phyloP scores from a whole-genome alignment of 2,888 invertebrate species.

The Elegia similella region DNA sequence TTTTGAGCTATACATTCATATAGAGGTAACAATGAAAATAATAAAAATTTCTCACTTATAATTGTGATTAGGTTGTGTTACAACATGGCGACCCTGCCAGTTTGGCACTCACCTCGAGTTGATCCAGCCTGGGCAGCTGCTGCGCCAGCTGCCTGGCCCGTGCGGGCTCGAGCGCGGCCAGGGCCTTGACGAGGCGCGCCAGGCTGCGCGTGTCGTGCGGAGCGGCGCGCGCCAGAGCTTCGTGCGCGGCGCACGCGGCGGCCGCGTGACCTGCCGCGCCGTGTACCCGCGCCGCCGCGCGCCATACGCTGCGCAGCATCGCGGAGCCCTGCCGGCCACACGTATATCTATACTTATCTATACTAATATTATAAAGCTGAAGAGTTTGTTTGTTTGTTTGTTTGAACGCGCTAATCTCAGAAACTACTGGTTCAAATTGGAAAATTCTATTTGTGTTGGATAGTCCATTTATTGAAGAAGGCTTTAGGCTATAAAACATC shows the following conservation, averaged over 20 bases:
- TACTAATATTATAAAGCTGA: no score
- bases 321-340: constrained; percentile 43
- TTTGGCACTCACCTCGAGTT: constrained; percentile 44
- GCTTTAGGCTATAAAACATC: no score
- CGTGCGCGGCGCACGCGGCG: constrained; percentile 90
- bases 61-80: no score
- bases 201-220: constrained; percentile 89
- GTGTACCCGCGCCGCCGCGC: constrained; percentile 93
- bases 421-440: no score
- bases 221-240: constrained; percentile 84
- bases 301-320: constrained; percentile 89
- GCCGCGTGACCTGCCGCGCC: constrained; percentile 87
- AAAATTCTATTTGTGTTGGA: no score
- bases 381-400: no score
- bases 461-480: no score
- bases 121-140: constrained; percentile 55
- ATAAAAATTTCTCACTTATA: no score
- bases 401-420: no score
- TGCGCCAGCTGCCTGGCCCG: constrained; percentile 86
- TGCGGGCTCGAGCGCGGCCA: constrained; percentile 89
- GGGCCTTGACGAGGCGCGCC: constrained; percentile 95
- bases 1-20: no score
- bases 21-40: no score
- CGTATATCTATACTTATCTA: no score
- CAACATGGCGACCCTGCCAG: neutral